Conservation (phyloP, 2,113 vertebrate species). For the Ictalurus punctatus region DNA sequence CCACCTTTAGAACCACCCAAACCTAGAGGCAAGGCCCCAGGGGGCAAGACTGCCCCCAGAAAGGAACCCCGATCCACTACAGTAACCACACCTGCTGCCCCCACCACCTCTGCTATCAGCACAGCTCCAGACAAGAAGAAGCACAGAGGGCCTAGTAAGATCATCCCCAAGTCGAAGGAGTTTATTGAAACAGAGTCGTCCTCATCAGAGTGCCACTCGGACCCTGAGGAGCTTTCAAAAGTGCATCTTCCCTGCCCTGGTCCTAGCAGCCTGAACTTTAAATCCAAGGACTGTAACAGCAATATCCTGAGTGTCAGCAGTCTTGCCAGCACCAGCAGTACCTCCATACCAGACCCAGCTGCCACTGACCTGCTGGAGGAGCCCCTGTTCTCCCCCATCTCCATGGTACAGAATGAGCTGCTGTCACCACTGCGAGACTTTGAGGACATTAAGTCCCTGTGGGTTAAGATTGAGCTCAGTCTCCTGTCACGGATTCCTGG, state of each 20-base stretch:
- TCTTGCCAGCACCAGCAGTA: conserved; percentile 75
- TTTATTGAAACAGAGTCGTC: conserved; percentile 96
- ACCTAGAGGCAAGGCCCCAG: conserved; percentile 80
- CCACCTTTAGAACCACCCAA: conserved; percentile 79
- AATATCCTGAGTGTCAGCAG: conserved; percentile 77
- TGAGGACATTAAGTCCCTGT: conserved; percentile 80
- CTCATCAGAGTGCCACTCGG: conserved; percentile 92
- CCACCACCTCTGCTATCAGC: conserved; percentile 64
- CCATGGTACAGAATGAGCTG: conserved; percentile 77
- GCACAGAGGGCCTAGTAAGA: conserved; percentile 87
- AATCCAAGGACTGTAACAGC: conserved; percentile 64
- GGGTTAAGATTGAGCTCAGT: conserved; percentile 85
- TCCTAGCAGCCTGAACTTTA: conserved; percentile 63
- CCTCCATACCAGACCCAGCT: conserved; percentile 80
- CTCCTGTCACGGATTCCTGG: conserved; percentile 81
- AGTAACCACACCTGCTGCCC: conserved; percentile 65
- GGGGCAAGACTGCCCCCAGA: conserved; percentile 87
- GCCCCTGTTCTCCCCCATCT: conserved; percentile 74
- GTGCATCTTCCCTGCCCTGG: conserved; percentile 61
- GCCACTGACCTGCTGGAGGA: conserved; percentile 76
- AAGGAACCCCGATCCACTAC: conserved; percentile 86
- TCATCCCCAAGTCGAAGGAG: conserved; percentile 91
- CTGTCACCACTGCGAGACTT: conserved; percentile 84
- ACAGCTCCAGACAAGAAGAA: conserved; percentile 85
- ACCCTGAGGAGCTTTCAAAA: conserved; percentile 87